Conservation (phyloP, 2,888 invertebrate species). For the Orthosia gothica region DNA sequence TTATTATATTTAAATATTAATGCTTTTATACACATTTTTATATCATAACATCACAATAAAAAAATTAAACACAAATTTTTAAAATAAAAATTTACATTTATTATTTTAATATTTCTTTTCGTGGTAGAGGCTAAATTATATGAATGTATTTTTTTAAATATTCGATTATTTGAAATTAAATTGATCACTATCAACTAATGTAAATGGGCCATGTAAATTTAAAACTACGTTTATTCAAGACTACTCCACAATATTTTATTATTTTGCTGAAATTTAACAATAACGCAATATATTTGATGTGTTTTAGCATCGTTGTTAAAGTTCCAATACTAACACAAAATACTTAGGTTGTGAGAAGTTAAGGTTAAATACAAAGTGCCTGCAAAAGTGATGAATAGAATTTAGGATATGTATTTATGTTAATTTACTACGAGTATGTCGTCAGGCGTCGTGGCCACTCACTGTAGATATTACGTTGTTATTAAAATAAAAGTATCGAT, state of each 20-base stretch:
- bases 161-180: background rate
- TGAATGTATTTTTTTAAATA: background rate
- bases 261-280: conserved; percentile 17
- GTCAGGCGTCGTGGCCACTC: background rate
- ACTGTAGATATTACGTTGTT: background rate
- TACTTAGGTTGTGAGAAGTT: conserved; percentile 38
- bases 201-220: background rate
- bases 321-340: conserved; percentile 25
- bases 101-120: too few species aligned
- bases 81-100: too few species aligned
- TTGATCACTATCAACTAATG: background rate
- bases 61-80: conserved; percentile 22
- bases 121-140: background rate
- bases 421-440: conserved; percentile 10
- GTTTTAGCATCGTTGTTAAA: conserved; percentile 64
- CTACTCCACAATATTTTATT: background rate
- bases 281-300: conserved; percentile 56
- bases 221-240: background rate
- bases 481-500: conserved; percentile 21
- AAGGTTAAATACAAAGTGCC: conserved; percentile 42
- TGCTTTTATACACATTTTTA: background rate
- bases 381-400: conserved; percentile 35
- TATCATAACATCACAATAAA: conserved; percentile 29
- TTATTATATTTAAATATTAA: background rate
- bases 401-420: background rate